Evolutionary conservation across 2,113 vertebrate genomes (phyloP), one percentile per base, ranked within the genome.

Genomic region (Podocnemis expansa): DNA sequence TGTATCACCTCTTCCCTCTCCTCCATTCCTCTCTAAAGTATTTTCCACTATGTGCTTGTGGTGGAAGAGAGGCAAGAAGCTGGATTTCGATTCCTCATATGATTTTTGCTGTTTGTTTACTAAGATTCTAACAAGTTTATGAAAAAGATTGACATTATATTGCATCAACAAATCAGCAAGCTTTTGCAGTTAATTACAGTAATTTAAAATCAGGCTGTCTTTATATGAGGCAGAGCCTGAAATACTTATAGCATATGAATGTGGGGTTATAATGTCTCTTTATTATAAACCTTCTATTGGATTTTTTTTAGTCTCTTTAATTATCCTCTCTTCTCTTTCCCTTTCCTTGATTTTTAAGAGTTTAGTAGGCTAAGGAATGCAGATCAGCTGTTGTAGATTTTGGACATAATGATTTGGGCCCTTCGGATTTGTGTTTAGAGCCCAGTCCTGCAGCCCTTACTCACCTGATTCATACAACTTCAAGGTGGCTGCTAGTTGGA

Each of bases 101-200:
- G 43, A 49, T 89, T 95, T 51, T 95, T 81, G 8, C 78, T 84
- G 41, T 95, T 96, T 98, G 80, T 97, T 97, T 97, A 84, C 91
- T 75, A 81, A 92, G 88, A 96, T 94, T 94, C 55, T 90, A 97
- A 95, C 86, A 96, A 97, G 94, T 95, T 97, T 97, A 93, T 97
- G 84, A 82, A 92, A 96, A 93, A 94, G 88, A 96, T 96, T 97
- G 96, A 97, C 94, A 95, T 93, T 97, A 94, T 96, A 95, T 97
- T 91, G 54, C 87, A 86, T 94, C 93, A 97, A 97, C 96, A 97
- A 97, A 97, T 96, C 78, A 94, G 91, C 84, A 95, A 76, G 96
- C 96, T 96, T 98, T 97, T 96, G 84, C 92, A 95, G 95, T 95
- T 97, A 98, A 98, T 98, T 98, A 97, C 97, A 98, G 91, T 97